Conservation (phyloP, 2,888 invertebrate species). For the Agrochola lota region DNA sequence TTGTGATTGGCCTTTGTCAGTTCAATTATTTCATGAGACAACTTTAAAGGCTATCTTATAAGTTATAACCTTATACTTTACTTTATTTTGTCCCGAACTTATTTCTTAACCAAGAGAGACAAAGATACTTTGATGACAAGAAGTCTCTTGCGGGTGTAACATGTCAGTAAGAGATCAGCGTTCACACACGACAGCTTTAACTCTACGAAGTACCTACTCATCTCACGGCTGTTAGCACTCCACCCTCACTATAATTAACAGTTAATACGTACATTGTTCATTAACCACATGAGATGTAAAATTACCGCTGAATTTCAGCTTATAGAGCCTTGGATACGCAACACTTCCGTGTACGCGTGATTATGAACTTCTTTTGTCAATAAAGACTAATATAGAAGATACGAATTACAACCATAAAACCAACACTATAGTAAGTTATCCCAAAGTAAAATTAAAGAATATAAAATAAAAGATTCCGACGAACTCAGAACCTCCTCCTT, state of each 20-base stretch:
- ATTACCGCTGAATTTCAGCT: constrained; percentile 41
- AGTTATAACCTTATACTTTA: background rate
- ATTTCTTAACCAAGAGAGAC: background rate
- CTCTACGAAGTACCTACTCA: background rate
- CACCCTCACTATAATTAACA: constrained; percentile 40
- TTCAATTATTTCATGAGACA: constrained; percentile 22
- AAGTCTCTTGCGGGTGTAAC: background rate
- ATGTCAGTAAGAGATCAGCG: constrained; percentile 6
- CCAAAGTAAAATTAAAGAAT: background rate
- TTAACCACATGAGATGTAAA: constrained; percentile 45
- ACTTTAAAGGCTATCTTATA: constrained; percentile 7
- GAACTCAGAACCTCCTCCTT: no score
- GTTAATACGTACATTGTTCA: constrained; percentile 49
- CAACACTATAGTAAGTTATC: background rate
- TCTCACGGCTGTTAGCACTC: constrained; percentile 15
- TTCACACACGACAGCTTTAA: background rate
- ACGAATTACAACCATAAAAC: background rate
- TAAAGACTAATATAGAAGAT: constrained; percentile 2
- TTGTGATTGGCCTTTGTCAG: constrained; percentile 50
- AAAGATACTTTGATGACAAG: background rate
- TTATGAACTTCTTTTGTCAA: constrained; percentile 31
- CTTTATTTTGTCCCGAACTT: background rate
- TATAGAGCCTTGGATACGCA: constrained; percentile 40
- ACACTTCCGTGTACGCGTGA: constrained; percentile 5
- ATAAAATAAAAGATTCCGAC: background rate